Conservation (phyloP, 2,797 vertebrate genomes). For the Gobio occitaniae region DNA sequence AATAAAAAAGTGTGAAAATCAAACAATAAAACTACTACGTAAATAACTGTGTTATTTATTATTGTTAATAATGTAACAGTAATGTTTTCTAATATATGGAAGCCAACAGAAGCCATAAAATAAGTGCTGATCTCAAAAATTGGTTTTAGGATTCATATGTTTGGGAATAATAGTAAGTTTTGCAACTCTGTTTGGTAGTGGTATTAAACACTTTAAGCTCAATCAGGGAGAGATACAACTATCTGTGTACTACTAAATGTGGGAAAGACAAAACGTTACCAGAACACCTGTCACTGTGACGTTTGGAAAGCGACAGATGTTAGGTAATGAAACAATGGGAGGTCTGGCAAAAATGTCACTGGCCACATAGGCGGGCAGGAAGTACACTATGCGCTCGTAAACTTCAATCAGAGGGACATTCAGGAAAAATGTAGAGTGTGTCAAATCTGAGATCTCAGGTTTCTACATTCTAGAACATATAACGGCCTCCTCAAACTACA, state of each 20-base stretch:
- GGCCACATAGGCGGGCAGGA: slow-evolving; percentile 10
- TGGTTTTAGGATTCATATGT: background rate
- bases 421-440: background rate
- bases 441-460: slow-evolving; percentile 15
- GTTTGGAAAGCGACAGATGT: slow-evolving; percentile 32
- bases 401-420: slow-evolving; percentile 17
- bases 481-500: background rate
- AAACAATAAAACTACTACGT: background rate
- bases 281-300: slow-evolving; percentile 51
- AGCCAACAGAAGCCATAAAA: background rate
- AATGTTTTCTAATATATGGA: slow-evolving; percentile 1
- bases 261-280: background rate
- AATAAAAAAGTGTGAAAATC: background rate
- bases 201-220: background rate
- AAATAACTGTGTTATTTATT: background rate
- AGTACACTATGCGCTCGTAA: slow-evolving; percentile 16
- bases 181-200: background rate
- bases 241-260: slow-evolving; percentile 4
- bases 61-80: background rate
- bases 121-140: background rate
- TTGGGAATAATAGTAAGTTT: background rate
- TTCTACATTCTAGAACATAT: background rate
- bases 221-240: background rate
- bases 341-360: slow-evolving; percentile 27
- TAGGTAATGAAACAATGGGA: slow-evolving; percentile 29